Evolutionary conservation across 1,140 invertebrate genomes (phyloP).

Genomic region (Cotesia chilonis): DNA sequence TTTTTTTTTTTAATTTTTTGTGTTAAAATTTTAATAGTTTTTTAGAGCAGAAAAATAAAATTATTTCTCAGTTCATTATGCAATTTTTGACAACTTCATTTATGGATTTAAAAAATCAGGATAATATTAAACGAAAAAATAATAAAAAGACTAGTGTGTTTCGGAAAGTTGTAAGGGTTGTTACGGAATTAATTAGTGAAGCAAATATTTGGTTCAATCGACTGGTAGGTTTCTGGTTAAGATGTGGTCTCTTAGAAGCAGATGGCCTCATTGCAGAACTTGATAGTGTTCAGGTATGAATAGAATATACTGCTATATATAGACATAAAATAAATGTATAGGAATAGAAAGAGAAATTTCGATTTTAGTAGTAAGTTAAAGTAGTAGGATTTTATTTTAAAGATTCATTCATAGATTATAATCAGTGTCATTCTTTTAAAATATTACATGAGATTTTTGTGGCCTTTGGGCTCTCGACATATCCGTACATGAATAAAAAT

Average conservation of each 20-base stretch:
- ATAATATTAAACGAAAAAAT: background rate
- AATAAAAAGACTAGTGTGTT: background rate
- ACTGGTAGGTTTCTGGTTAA: background rate
- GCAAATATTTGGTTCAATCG: conserved; percentile 9
- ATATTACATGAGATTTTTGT: no score
- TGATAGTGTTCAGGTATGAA: background rate
- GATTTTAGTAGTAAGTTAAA: background rate
- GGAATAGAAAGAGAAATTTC: background rate
- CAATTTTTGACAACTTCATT: background rate
- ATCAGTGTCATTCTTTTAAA: conserved; percentile 1
- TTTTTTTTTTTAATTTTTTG: no score
- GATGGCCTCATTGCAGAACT: background rate
- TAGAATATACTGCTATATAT: no score
- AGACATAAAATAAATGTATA: background rate
- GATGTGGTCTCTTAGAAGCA: background rate
- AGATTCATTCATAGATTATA: conserved; percentile 7
- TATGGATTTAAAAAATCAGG: background rate
- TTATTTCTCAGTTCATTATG: no score
- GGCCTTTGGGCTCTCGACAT: no score
- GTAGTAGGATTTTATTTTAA: background rate
- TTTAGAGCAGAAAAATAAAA: no score
- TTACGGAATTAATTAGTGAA: conserved; percentile 2
- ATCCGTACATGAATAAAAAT: background rate
- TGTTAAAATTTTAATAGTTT: no score
- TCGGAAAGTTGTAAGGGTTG: background rate